Evolutionary conservation across 1,140 invertebrate species (phyloP), one percentile per base, ranked within the genome.

Genomic region (Ladona fulva): DNA sequence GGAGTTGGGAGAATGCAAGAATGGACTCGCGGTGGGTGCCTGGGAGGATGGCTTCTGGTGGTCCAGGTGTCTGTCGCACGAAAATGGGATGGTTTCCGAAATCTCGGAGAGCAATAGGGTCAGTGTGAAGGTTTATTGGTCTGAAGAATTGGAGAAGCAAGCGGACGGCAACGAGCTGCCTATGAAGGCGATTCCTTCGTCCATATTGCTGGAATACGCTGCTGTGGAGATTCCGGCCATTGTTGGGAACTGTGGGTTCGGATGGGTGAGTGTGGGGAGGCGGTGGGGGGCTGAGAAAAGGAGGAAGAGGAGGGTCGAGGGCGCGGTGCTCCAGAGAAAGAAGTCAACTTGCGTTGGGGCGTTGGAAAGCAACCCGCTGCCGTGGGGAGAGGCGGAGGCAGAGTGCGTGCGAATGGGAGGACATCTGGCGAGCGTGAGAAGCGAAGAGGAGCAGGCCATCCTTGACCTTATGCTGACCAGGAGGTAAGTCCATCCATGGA

Each of bases 371-470:
- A 80, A 84, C 0, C 84, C 86, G 74, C 82, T 88, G 78, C 82
- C 87, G 0, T 93, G 92, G 92, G 82, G 84, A 1, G 88, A 90
- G 59, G 91, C 90, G 0, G 90, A 92, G 80, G 84, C 86, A 12
- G 87, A 91, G 79, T 93, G 92, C 80, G 83, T 84, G 11, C 83
- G 84, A 73, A 84, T 86, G 77, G 90, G 89, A 1, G 92, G 91
- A 22, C 90, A 92, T 84, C 85, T 93, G 12, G 89, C 87, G 0
- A 90, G 89, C 78, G 84, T 93, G 1, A 84, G 87, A 11, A 90
- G 87, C 81, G 88, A 90, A 42, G 83, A 87, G 16, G 88, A 89
- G 24, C 90, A 92, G 81, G 84, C 85, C 59, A 83, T 89, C 16
- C 83, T 91, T 76, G 88, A 92, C 82, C 86, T 87, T 80, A 81